Evolutionary conservation across 1,140 invertebrate species (phyloP), one percentile per base, ranked within the genome.

Genomic region (Drosophila neocordata): DNA sequence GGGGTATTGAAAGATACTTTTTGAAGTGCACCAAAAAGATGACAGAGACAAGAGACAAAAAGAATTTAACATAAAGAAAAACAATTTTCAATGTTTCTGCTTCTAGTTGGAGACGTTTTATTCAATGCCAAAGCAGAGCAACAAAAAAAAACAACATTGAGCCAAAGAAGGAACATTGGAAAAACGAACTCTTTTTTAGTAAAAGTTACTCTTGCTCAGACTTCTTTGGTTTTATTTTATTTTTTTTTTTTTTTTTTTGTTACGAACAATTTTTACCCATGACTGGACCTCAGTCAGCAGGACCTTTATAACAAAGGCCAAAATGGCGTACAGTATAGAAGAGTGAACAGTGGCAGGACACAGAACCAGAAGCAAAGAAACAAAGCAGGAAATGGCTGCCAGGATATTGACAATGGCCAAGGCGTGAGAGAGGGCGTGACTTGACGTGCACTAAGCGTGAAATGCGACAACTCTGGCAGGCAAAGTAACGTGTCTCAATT

Each of bases 51-150:
- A 82, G 78, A 85, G 78, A 18, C 64, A 53, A 69, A 67, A 66
- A 64, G 69, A 85, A 84, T 84, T 68, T 56, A 87, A 72, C 65
- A 58, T 38, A 79, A 79, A 77, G 82, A 79, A 87, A 88, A 87
- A 87, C 82, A 87, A 87, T 87, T 87, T 87, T 76, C 83, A 87
- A 87, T 87, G 83, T 87, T 87, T 74, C 83, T 88, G 79, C 83
- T 88, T 83, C 79, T 70, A 83, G 75, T 79, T 76, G 75, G 73
- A 66, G 83, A 79, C 75, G 83, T 62, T 79, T 88, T 77, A 82
- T 87, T 87, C 83, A 87, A 87, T 87, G 83, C 83, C 83, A 82
- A 48, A 48, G 41, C 41, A 48, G 8, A 48, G 41, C 41, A 20
- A 18, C 27, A 31, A 44, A 37, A 24, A 68, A 51, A 35, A 71